These are phyloP conservation scores for Alosa sapidissima DNA, from an alignment of 2,797 vertebrate genomes.

Conservation along the genomic window DNA sequence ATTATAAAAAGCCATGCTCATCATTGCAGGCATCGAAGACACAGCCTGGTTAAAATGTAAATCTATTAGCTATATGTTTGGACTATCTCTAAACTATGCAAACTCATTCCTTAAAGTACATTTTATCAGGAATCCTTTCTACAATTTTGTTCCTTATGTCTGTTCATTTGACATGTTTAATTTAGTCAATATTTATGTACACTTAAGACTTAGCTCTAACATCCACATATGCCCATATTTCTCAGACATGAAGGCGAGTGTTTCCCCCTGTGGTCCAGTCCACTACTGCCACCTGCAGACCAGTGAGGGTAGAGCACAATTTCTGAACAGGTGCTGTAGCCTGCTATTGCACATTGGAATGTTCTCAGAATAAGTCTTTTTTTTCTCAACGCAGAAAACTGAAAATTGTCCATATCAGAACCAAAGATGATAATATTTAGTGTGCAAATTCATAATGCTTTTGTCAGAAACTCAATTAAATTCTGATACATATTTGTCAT, in stretches of 20 bases:
- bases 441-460: background rate
- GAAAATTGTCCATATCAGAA: background rate
- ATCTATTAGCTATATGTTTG: background rate
- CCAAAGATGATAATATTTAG: background rate
- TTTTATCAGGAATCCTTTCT: background rate
- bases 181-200: background rate
- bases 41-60: background rate
- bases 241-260: background rate
- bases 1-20: background rate
- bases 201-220: background rate
- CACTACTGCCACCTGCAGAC: slow-evolving; percentile 55
- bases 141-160: background rate
- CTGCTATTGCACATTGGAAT: background rate
- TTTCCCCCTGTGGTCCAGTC: slow-evolving; percentile 34
- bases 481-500: background rate
- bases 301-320: background rate
- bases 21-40: background rate
- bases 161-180: background rate
- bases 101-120: background rate
- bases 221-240: background rate
- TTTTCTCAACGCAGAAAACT: background rate
- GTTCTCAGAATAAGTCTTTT: background rate
- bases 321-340: background rate
- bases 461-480: slow-evolving; percentile 4
- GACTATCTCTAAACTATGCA: background rate